These are phyloP conservation scores for Saimiri boliviensis DNA, from an alignment of 2,113 vertebrate genomes.

Conservation along the genomic window DNA sequence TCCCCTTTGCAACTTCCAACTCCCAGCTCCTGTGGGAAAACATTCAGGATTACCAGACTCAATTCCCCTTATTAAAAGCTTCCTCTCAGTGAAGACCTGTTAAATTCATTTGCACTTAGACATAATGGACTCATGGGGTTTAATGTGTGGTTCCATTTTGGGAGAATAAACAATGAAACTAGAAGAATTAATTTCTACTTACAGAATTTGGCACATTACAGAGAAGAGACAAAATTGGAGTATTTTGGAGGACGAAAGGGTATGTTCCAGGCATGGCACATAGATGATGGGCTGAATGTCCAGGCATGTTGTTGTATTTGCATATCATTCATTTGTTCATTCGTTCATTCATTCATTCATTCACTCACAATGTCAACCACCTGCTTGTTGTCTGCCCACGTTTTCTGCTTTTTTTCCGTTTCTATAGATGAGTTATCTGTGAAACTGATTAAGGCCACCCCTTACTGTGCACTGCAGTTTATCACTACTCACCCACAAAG, in stretches of 20 bases:
- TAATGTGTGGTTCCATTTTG: not conserved
- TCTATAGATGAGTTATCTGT: not conserved
- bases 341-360: not conserved
- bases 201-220: not conserved
- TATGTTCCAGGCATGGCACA: not conserved
- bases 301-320: not conserved
- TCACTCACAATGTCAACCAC: not conserved
- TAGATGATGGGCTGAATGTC: not conserved
- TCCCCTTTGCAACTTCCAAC: not conserved
- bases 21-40: not conserved
- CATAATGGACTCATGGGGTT: not conserved
- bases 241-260: not conserved
- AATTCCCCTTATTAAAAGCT: not conserved
- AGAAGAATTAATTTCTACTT: not conserved
- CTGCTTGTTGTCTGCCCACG: not conserved
- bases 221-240: not conserved
- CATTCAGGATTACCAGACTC: not conserved
- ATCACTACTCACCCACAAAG: not conserved
- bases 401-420: not conserved
- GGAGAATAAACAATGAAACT: not conserved
- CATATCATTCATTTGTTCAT: not conserved
- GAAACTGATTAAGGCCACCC: not conserved
- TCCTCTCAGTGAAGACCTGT: not conserved
- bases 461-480: not conserved
- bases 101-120: constrained; percentile 37